Conservation (phyloP, 2,113 vertebrate species). For the Blennius ocellaris region DNA sequence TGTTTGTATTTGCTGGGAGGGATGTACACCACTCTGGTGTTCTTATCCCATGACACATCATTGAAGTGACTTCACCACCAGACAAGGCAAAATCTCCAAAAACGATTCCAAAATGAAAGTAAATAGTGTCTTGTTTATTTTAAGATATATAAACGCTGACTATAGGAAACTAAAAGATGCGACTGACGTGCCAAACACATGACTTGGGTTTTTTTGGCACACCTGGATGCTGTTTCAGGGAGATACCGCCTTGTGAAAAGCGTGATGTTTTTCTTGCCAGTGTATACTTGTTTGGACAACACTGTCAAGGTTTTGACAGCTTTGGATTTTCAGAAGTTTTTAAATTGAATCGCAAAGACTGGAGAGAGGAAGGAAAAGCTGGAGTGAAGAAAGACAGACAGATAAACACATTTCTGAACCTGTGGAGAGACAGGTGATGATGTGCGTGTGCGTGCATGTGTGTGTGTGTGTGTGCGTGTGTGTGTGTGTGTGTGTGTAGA, state of each 20-base stretch:
- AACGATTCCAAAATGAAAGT: no score
- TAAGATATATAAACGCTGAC: no score
- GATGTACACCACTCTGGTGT: no score
- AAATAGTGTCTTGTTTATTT: no score
- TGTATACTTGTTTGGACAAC: constrained; percentile 13
- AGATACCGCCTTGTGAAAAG: not conserved
- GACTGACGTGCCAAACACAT: no score
- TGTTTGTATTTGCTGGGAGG: no score
- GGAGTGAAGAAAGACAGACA: constrained; percentile 17
- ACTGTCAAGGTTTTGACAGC: constrained; percentile 17
- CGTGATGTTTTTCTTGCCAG: not conserved
- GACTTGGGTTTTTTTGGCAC: no score
- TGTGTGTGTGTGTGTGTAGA: constrained; percentile 6
- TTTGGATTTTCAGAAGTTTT: not conserved
- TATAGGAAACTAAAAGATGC: no score
- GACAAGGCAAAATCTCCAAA: no score
- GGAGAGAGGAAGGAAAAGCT: constrained; percentile 9
- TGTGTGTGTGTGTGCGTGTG: not conserved
- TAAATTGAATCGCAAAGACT: constrained; percentile 28
- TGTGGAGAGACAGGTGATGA: constrained; percentile 5
- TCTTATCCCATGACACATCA: no score
- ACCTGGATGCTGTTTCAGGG: not conserved
- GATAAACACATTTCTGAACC: constrained; percentile 22
- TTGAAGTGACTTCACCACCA: no score
- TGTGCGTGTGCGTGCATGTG: constrained; percentile 2